These are phyloP conservation scores for Lasaia peninsularis DNA, from an alignment of 1,140 invertebrate genomes.

Conservation along the genomic window DNA sequence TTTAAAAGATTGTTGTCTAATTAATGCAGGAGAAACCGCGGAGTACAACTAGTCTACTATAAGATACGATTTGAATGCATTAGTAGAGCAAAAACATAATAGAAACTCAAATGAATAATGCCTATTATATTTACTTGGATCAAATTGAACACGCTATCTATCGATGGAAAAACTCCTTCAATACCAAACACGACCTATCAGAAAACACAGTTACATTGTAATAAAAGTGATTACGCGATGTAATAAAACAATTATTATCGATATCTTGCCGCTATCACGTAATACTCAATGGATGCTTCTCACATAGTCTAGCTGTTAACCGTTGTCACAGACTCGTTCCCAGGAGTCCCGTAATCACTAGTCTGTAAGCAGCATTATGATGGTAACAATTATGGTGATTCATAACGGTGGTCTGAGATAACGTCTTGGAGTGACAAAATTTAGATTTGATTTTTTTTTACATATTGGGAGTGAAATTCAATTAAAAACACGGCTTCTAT, in stretches of 20 bases:
- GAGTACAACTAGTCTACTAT: too few relatives aligned
- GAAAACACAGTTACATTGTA: not conserved
- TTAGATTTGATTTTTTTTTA: too few relatives aligned
- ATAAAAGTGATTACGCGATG: conserved; percentile 12
- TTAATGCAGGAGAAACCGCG: too few relatives aligned
- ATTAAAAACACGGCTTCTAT: too few relatives aligned
- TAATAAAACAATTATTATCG: conserved; percentile 17
- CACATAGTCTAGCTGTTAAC: conserved; percentile 19
- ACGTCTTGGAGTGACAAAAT: too few relatives aligned
- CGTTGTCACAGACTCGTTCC: conserved; percentile 15
- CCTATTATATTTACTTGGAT: too few relatives aligned
- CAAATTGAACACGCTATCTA: not conserved
- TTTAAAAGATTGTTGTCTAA: too few relatives aligned
- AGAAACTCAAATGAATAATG: too few relatives aligned
- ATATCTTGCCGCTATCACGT: conserved; percentile 14
- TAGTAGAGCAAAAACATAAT: too few relatives aligned
- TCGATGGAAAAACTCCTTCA: not conserved
- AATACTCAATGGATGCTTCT: conserved; percentile 16
- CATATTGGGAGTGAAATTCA: too few relatives aligned
- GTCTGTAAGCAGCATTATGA: conserved; percentile 4
- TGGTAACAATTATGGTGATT: not conserved
- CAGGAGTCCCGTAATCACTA: conserved; percentile 10
- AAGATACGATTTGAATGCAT: too few relatives aligned
- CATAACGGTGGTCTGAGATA: not conserved
- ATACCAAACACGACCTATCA: conserved; percentile 5